Evolutionary conservation across 2,113 vertebrate genomes (phyloP).

Genomic region (Sorex fumeus): DNA sequence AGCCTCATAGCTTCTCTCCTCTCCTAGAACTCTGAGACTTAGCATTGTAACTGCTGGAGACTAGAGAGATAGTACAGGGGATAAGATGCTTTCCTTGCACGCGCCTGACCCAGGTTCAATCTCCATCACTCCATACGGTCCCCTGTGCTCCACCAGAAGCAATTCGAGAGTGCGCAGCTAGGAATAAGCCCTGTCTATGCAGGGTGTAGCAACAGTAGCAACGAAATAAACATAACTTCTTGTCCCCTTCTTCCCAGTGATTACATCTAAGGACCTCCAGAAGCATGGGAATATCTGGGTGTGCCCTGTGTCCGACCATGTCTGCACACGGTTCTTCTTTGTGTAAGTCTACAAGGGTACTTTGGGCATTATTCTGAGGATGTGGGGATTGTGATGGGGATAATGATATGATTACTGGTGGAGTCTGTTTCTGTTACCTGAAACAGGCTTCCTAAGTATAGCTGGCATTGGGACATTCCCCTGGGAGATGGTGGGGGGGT

Average conservation of each 20-base stretch:
- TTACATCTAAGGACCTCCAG: constrained; percentile 99
- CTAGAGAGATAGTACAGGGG: no score
- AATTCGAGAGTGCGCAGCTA: no score
- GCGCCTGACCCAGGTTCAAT: not conserved
- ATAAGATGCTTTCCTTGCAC: not conserved
- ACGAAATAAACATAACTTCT: not conserved
- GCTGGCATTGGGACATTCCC: not conserved
- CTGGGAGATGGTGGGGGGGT: not conserved
- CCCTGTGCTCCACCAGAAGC: no score
- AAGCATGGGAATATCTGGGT: constrained; percentile 99
- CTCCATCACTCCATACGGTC: not conserved
- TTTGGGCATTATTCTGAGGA: not conserved
- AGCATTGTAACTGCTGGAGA: not conserved
- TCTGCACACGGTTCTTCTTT: constrained; percentile 99
- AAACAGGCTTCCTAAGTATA: constrained; percentile 7
- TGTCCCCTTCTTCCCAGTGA: constrained; percentile 90
- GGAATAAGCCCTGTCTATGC: no score
- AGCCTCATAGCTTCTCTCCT: not conserved
- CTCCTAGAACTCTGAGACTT: not conserved
- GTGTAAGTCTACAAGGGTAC: constrained; percentile 92
- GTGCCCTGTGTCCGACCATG: constrained; percentile 98
- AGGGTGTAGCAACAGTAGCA: no score
- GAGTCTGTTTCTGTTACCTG: constrained; percentile 18
- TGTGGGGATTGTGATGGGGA: not conserved
- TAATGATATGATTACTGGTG: not conserved